Percentiles rank a stretch among this genome's conserved stretches.
phyloP scores from a whole-genome alignment of 2,888 invertebrate species.

The Drosophila limbata region DNA sequence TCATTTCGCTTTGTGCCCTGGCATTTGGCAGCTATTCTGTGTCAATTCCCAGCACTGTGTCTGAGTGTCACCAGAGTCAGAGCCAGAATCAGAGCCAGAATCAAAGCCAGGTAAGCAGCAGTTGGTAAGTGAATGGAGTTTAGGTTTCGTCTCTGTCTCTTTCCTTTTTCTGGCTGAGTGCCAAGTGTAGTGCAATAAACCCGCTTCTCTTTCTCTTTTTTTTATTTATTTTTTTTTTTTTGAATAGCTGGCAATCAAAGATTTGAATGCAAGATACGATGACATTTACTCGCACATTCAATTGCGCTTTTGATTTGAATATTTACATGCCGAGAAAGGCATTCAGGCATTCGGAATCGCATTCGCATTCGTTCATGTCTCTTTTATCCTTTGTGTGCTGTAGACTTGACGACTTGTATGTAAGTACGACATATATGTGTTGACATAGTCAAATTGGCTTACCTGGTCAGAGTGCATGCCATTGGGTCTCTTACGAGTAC shows the following conservation, averaged over 20 bases:
- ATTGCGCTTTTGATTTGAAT: constrained; percentile 81
- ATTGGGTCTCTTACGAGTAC: constrained; percentile 41
- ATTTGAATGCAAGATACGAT: constrained; percentile 80
- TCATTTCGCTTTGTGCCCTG: constrained; percentile 74
- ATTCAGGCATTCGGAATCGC: constrained; percentile 16
- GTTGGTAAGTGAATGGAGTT: constrained; percentile 63
- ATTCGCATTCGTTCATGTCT: constrained; percentile 28
- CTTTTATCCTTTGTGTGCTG: constrained; percentile 43
- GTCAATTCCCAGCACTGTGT: constrained; percentile 78
- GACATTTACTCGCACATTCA: constrained; percentile 81
- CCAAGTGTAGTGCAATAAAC: constrained; percentile 82
- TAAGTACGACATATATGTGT: constrained; percentile 41
- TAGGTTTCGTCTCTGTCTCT: neutral
- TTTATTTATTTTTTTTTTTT: constrained; percentile 28
- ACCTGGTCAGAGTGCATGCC: constrained; percentile 25
- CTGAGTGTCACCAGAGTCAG: constrained; percentile 63
- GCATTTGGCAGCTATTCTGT: constrained; percentile 79
- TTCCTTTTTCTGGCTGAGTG: constrained; percentile 67
- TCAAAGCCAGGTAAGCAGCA: constrained; percentile 11
- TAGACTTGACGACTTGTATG: constrained; percentile 11
- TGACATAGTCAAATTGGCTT: constrained; percentile 77
- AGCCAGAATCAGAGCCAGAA: constrained; percentile 1
- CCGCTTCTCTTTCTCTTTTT: constrained; percentile 37
- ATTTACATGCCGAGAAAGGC: constrained; percentile 70
- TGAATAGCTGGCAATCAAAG: constrained; percentile 80